Conservation (phyloP, 2,113 vertebrate genomes). For the Numida meleagris region DNA sequence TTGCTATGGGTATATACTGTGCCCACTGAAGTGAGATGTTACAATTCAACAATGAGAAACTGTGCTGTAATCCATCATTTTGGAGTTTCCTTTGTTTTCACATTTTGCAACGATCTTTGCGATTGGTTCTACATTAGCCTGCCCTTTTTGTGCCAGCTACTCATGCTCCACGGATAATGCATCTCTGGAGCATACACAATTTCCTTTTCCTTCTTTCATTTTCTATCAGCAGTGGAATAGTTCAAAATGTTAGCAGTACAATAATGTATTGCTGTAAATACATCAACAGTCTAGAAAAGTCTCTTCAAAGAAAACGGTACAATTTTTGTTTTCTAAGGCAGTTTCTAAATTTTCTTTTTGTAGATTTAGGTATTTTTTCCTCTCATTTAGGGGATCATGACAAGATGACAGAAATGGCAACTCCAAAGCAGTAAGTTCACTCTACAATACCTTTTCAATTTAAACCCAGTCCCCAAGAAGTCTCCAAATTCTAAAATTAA, state of each 20-base stretch:
- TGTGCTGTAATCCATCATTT: fast-evolving
- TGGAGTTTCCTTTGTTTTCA: neutral
- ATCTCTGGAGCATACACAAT: neutral
- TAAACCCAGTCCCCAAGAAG: neutral
- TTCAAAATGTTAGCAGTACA: neutral
- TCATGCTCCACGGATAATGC: neutral
- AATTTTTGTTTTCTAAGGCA: neutral
- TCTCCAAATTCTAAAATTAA: neutral
- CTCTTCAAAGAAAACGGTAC: neutral
- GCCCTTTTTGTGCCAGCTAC: neutral
- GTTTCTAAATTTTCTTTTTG: neutral
- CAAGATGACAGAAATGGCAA: neutral
- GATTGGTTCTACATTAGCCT: neutral
- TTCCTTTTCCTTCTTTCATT: neutral
- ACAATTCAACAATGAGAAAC: neutral
- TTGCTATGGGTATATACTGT: neutral
- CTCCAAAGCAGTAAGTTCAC: neutral
- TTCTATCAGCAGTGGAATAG: neutral
- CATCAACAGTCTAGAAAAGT: fast-evolving
- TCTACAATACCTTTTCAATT: neutral
- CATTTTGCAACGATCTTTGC: neutral
- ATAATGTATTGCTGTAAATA: neutral
- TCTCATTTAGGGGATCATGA: neutral
- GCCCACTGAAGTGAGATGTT: neutral
- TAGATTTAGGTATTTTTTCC: neutral